Conservation (phyloP, 2,797 vertebrate genomes). For the Masticophis lateralis region DNA sequence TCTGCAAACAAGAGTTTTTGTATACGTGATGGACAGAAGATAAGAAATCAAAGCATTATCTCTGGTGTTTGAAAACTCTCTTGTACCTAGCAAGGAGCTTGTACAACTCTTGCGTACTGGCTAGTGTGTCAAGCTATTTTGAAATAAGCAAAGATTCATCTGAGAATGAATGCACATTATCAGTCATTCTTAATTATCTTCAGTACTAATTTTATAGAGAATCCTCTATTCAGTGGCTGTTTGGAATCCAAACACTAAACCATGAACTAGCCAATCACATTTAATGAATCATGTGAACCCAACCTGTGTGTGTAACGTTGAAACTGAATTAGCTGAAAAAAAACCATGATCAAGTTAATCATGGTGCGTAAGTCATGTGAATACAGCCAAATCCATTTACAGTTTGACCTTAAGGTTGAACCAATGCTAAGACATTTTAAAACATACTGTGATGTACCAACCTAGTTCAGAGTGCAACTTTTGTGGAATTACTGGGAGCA, state of each 20-base stretch:
- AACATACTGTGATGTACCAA: not conserved
- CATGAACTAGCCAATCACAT: not conserved
- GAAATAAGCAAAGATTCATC: not conserved
- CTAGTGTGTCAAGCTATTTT: not conserved
- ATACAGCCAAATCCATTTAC: not conserved
- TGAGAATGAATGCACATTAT: not conserved
- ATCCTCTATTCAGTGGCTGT: not conserved
- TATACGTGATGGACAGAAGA: not conserved
- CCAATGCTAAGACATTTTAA: not conserved
- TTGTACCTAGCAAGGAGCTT: not conserved
- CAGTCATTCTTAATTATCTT: not conserved
- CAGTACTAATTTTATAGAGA: not conserved
- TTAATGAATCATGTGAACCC: not conserved
- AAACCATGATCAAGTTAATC: not conserved
- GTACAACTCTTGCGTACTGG: not conserved
- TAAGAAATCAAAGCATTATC: not conserved
- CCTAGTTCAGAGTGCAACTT: not conserved
- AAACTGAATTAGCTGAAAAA: not conserved
- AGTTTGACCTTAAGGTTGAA: not conserved
- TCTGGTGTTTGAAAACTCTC: not conserved
- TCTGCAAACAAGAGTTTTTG: not conserved
- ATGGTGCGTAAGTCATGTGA: not conserved
- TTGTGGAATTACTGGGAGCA: not conserved
- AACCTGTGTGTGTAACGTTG: not conserved
- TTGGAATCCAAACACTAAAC: not conserved